Percentiles rank a stretch among this genome's conserved stretches.
phyloP scores from a whole-genome alignment of 2,888 invertebrate genomes.

The Diarsia brunnea region DNA sequence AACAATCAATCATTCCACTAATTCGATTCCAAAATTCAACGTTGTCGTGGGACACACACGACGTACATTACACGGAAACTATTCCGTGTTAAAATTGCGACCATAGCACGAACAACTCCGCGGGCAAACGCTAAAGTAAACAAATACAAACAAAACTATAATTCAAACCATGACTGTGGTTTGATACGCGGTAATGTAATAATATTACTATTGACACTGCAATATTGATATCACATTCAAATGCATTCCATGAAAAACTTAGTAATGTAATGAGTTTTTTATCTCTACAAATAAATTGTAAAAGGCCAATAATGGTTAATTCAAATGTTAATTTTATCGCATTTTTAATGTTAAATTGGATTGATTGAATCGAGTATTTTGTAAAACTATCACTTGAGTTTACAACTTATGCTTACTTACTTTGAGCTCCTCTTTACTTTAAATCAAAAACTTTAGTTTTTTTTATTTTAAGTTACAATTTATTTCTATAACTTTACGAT shows the following conservation, averaged over 20 bases:
- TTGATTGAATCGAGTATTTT: neutral
- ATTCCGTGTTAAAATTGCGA: no score
- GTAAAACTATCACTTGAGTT: neutral
- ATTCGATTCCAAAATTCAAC: neutral
- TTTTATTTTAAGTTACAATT: no score
- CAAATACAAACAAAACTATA: neutral
- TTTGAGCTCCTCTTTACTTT: no score
- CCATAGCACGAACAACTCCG: no score
- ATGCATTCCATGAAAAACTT: slow-evolving; percentile 32
- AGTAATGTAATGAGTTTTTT: slow-evolving; percentile 15
- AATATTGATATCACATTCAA: slow-evolving; percentile 25
- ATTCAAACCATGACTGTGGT: no score
- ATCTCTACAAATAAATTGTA: slow-evolving; percentile 8
- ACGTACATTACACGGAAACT: no score
- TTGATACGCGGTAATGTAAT: neutral
- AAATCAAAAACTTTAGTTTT: no score
- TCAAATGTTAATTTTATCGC: neutral
- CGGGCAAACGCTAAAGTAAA: neutral
- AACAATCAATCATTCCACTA: no score
- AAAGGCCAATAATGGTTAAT: neutral
- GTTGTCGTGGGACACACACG: no score
- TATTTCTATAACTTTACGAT: no score
- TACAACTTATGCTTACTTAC: neutral
- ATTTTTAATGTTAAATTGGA: neutral
- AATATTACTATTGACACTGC: slow-evolving; percentile 11